Base-by-base conservation (phyloP, 1,140 invertebrate genomes). In the Theocolax elegans region DNA sequence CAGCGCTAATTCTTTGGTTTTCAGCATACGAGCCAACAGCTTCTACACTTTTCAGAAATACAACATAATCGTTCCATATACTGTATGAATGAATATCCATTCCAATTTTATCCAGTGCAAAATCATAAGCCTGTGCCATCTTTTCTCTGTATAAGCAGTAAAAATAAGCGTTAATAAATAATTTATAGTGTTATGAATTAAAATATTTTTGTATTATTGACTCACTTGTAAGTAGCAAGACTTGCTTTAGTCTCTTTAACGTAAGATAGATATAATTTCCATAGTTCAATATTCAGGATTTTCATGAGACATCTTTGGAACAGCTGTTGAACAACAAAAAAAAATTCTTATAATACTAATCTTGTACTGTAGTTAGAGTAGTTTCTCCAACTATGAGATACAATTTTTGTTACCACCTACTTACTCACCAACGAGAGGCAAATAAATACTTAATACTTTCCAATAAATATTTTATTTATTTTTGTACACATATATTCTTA, bases 101-200 rank as follows among this genome's bases (percentile, higher is more conserved):
- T 2, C 98, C 98, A 78, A 99, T 99, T 87, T 99, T 99, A 70
- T 99, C 98, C 65, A 99, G 84, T 0, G 98, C 97, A 88, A 99
- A 99, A 85, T 99, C 98, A 82, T 99, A 99, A 0, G 98, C 97
- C 86, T 99, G 96, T 0, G 97, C 97, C 95, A 99, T 98, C 88
- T 99, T 99, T 85, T 99, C 97, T 80, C 97, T 98, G 83, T 53
- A 88, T 88, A 74, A 77, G 53, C 70, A 68, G 35, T 65, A 59
- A 67, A 67, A 66, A 59, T 48, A 19, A 35, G n/a, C n/a, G n/a
- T n/a, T n/a, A n/a, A n/a, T n/a, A n/a, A n/a, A n/a, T n/a, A n/a
- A n/a, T n/a, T n/a, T n/a, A n/a, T n/a, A n/a, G 0, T 27, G 19
- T 48, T 65, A 70, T 74, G 44, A 60, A 54, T 65, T 66, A 74